Evolutionary conservation across 2,888 invertebrate species (phyloP), one percentile per base, ranked within the genome.

Genomic region (Drosophila parthenogenetica): DNA sequence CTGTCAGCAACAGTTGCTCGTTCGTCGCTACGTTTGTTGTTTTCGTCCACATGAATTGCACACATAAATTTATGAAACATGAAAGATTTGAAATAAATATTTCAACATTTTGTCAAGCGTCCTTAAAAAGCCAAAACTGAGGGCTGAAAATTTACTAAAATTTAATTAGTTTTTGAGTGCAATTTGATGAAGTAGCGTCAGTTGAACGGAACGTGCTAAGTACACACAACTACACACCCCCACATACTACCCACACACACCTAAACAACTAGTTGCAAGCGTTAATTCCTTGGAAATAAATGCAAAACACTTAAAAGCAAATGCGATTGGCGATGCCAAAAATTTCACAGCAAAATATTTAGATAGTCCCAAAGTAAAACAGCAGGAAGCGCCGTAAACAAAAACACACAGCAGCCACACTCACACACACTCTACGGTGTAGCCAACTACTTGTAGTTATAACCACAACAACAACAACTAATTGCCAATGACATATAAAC

Each of bases 41-140:
- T 74, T 73, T 64, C 84, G 79, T 87, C 82, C 85, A 87, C 85
- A 89, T 89, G 89, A 86, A 89, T 84, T 81, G 82, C 79, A 77
- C 77, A 77, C 79, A 87, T 87, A 79, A 84, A 82, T 85, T 82
- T 85, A 88, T 88, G 83, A 82, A 87, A 89, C 85, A 87, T 85
- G 87, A 87, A 87, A 87, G 86, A 87, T 87, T 85, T 89, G 82
- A 87, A 75, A 87, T 89, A 87, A 87, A 87, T 89, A 89, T 89
- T 89, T 87, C 89, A 69, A 82, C 89, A 89, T 87, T 61, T 80
- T 62, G 79, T 78, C 73, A 67, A 5, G 17, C 43, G 35, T 11
- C 32, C 29, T 43, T 35, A 55, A 35, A 46, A 46, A 32, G 54
- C 32, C 19, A 13, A 13, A 11, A 35, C 4, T 13, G 3, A 35